phyloP scores from a whole-genome alignment of 2,113 vertebrate genomes.

The Petroica traversi region DNA sequence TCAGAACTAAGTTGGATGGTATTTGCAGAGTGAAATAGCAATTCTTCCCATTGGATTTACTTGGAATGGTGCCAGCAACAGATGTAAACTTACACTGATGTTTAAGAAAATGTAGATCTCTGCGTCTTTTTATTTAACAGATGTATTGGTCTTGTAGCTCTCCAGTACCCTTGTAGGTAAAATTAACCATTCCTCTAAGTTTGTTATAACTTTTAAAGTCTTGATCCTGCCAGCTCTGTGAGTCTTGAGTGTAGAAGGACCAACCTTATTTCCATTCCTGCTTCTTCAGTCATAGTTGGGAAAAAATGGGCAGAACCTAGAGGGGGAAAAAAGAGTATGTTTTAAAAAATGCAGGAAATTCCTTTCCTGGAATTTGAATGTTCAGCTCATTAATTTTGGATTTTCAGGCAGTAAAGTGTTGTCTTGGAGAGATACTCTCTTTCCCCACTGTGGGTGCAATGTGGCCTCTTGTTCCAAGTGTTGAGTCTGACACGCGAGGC shows the following conservation, averaged over 20 bases:
- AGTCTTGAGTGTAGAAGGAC: neutral
- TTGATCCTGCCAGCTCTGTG: neutral
- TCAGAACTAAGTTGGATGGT: neutral
- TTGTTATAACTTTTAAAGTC: neutral
- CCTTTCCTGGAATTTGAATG: neutral
- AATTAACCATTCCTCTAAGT: neutral
- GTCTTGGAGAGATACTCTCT: neutral
- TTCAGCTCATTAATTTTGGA: neutral
- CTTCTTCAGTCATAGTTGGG: neutral
- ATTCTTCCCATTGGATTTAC: neutral
- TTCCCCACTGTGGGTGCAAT: neutral
- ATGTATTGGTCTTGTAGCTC: neutral
- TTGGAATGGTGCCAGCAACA: neutral
- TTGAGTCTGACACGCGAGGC: neutral
- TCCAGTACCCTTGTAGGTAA: neutral
- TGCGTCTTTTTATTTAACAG: neutral
- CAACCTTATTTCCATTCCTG: neutral
- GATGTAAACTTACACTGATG: fast-evolving
- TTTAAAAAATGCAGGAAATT: neutral
- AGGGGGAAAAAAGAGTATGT: neutral
- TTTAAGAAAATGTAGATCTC: neutral
- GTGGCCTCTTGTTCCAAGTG: neutral
- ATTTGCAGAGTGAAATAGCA: neutral
- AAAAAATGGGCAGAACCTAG: neutral
- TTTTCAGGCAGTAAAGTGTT: neutral